Conservation (phyloP, 2,888 invertebrate species). For the Embidobia sp. region DNA sequence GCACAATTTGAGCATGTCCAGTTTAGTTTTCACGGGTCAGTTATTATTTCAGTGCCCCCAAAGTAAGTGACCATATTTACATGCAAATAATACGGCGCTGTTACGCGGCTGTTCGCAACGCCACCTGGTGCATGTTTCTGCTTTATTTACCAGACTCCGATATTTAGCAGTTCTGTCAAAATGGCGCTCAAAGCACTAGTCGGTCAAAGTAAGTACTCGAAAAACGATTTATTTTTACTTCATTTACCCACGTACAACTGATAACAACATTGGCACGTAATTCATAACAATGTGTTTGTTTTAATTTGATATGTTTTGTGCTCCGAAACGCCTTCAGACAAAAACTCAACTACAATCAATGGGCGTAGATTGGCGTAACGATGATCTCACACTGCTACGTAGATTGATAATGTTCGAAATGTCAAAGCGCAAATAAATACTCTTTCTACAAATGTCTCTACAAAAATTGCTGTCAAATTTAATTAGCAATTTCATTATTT, state of each 20-base stretch:
- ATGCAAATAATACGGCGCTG: too few relatives aligned
- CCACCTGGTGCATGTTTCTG: slow-evolving; percentile 71
- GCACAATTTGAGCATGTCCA: too few relatives aligned
- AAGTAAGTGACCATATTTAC: too few relatives aligned
- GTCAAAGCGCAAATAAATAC: slow-evolving; percentile 67
- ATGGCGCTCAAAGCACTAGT: slow-evolving; percentile 94
- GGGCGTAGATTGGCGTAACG: slow-evolving; percentile 68
- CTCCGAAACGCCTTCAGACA: background rate
- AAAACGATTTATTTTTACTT: slow-evolving; percentile 65
- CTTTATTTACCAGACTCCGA: background rate
- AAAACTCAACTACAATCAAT: slow-evolving; percentile 44
- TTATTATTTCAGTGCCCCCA: too few relatives aligned
- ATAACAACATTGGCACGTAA: background rate
- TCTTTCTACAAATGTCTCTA: too few relatives aligned
- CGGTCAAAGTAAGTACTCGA: slow-evolving; percentile 90
- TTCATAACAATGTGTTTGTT: background rate
- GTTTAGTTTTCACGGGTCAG: too few relatives aligned
- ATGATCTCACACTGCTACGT: slow-evolving; percentile 75
- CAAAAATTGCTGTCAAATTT: too few relatives aligned
- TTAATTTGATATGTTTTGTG: too few relatives aligned
- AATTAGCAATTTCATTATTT: too few relatives aligned
- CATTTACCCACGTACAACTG: background rate
- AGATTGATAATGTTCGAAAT: too few relatives aligned
- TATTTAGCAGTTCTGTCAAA: slow-evolving; percentile 80
- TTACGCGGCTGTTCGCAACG: too few relatives aligned